Conservation (phyloP, 2,113 vertebrate species). For the Peromyscus leucopus region DNA sequence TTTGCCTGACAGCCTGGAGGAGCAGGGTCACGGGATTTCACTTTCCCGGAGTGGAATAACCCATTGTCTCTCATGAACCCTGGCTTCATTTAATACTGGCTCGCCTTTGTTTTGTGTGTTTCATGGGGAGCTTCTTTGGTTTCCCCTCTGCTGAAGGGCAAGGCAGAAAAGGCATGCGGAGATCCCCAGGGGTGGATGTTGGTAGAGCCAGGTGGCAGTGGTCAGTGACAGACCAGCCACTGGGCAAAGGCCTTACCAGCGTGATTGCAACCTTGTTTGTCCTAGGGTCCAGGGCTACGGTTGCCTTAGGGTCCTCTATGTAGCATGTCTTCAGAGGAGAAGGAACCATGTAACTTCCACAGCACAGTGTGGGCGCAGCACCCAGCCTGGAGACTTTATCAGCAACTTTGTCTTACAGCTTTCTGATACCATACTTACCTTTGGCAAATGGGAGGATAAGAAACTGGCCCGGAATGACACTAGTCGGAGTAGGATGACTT, state of each 20-base stretch:
- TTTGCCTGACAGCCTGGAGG: neutral
- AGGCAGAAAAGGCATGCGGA: neutral
- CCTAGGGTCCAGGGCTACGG: neutral
- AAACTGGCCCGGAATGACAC: neutral
- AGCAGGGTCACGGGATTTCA: neutral
- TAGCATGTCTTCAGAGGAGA: neutral
- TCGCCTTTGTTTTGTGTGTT: neutral
- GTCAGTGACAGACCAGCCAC: neutral
- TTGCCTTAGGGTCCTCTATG: fast-evolving
- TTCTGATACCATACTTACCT: neutral
- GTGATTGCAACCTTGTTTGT: neutral
- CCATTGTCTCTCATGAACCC: neutral
- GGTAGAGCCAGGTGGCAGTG: neutral
- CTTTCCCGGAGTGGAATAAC: slow-evolving; percentile 38
- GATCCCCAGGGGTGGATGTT: neutral
- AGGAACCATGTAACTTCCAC: neutral
- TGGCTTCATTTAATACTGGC: neutral
- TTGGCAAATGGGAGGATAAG: neutral
- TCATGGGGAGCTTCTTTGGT: neutral
- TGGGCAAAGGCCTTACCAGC: neutral
- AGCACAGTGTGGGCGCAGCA: neutral
- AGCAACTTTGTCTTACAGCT: neutral
- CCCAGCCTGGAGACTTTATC: neutral
- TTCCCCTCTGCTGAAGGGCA: neutral
- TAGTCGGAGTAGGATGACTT: neutral